These are phyloP conservation scores for Betta splendens DNA, from an alignment of 2,797 vertebrate genomes.

Conservation along the genomic window DNA sequence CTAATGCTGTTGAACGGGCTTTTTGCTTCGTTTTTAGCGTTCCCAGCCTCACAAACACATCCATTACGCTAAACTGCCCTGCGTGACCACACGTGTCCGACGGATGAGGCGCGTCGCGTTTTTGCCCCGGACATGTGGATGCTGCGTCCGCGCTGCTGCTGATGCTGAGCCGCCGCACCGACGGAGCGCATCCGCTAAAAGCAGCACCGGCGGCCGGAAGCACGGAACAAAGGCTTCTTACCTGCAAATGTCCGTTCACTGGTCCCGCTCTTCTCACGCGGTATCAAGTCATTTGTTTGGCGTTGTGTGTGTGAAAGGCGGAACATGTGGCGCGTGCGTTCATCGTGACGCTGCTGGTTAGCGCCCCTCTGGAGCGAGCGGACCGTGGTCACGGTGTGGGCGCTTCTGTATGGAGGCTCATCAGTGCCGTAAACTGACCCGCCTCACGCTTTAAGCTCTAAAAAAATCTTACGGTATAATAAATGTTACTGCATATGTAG, in stretches of 20 bases:
- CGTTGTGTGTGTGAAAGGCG: background rate
- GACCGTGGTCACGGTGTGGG: background rate
- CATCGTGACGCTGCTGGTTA: background rate
- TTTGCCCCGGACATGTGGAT: conserved; percentile 1
- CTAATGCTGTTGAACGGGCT: background rate
- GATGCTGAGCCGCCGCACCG: conserved; percentile 17
- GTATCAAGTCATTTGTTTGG: background rate
- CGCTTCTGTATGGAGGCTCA: conserved; percentile 16
- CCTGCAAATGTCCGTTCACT: background rate
- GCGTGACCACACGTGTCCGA: background rate
- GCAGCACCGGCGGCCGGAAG: background rate
- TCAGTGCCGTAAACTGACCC: conserved; percentile 27
- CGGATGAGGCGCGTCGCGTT: background rate
- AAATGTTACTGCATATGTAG: no score
- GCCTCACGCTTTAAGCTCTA: no score
- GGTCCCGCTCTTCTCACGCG: background rate
- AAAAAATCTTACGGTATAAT: no score
- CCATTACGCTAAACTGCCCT: background rate
- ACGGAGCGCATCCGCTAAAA: background rate
- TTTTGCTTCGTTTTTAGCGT: background rate
- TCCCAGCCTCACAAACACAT: no score
- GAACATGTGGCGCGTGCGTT: background rate
- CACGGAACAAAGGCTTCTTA: conserved; percentile 1
- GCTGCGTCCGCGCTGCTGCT: conserved; percentile 6
- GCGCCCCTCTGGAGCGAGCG: conserved; percentile 1